These are phyloP conservation scores for Bilobella aurantiaca DNA, from an alignment of 1,140 invertebrate genomes.

Conservation along the genomic window DNA sequence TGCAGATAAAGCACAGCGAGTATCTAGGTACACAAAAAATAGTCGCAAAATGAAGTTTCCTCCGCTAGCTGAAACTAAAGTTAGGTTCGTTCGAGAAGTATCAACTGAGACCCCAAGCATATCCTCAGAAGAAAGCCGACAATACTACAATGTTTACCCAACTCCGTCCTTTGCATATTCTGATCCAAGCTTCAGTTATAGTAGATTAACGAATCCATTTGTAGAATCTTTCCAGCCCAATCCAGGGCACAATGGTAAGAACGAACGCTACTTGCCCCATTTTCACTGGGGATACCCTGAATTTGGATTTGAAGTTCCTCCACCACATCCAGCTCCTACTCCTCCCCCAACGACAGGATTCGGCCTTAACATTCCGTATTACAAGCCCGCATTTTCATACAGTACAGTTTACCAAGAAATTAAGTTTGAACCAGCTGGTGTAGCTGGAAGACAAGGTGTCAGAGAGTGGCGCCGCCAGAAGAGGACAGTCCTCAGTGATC, in stretches of 20 bases:
- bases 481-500: no score
- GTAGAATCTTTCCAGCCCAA: neutral
- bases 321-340: neutral
- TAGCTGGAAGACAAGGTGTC: neutral
- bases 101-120: neutral
- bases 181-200: neutral
- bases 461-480: no score
- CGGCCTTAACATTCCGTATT: constrained; percentile 22
- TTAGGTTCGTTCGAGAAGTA: neutral
- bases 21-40: neutral
- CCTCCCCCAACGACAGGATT: neutral
- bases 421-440: constrained; percentile 5
- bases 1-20: neutral
- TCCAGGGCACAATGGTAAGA: neutral
- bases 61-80: neutral
- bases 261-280: neutral
- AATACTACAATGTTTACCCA: neutral
- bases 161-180: neutral
- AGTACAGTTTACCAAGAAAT: constrained; percentile 27
- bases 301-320: neutral
- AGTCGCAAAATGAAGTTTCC: constrained; percentile 1
- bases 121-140: neutral
- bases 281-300: neutral
- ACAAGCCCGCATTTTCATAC: constrained; percentile 22
- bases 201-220: neutral